Conservation (phyloP, 2,113 vertebrate species). For the Arenaria interpres region DNA sequence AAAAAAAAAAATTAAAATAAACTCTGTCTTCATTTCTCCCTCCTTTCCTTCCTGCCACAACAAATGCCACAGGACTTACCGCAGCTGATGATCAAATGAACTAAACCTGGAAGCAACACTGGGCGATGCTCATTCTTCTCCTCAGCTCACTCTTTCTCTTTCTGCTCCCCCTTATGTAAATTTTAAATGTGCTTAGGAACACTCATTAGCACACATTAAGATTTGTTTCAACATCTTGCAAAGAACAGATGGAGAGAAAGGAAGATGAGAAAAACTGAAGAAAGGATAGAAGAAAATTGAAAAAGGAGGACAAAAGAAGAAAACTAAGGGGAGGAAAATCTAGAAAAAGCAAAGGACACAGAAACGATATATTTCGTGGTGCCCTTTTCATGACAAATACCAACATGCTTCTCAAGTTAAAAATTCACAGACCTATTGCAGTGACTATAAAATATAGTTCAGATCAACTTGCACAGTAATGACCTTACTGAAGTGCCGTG, state of each 20-base stretch:
- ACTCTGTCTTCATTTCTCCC: background rate
- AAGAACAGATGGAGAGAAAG: background rate
- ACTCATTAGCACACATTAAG: background rate
- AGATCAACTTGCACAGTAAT: background rate
- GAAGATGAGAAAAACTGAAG: background rate
- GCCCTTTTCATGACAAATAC: background rate
- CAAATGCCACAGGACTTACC: background rate
- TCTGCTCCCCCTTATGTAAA: background rate
- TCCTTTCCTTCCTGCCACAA: background rate
- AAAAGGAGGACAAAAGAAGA: background rate
- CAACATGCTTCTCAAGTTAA: background rate
- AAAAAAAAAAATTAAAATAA: background rate
- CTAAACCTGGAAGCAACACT: background rate
- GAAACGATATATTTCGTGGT: accelerated
- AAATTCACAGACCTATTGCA: background rate
- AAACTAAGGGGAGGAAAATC: background rate
- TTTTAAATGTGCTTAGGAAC: background rate
- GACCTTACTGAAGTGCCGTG: background rate
- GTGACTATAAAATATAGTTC: background rate
- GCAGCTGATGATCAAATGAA: background rate
- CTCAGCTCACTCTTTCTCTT: background rate
- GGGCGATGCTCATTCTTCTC: background rate
- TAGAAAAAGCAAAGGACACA: background rate
- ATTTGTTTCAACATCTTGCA: background rate
- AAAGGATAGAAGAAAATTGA: background rate